Base-by-base conservation (phyloP, 2,888 invertebrate species). In the Agrenia bidenticulata region DNA sequence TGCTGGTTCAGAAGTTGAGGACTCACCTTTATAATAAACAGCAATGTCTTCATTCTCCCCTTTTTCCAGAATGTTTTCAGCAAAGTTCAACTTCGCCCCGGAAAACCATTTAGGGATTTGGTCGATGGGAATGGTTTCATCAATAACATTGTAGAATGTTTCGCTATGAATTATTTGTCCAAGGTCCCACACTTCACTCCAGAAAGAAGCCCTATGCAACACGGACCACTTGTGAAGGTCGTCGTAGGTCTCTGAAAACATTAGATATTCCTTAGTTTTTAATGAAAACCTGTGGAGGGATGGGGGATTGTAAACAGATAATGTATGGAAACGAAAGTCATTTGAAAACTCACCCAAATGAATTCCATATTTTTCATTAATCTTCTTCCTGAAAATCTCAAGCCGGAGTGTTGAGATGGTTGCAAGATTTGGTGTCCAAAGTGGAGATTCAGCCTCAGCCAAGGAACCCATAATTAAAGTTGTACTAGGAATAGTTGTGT, bases 101-200 rank as follows among this genome's bases (percentile, higher is more conserved):
- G 73, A 64, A 74, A 84, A 84, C 84, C 84, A 84, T 70, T 80
- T 79, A 13, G 84, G 83, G 64, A 83, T 79, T 39, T 81, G 79
- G n/a, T 80, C 77, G 51, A 83, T 82, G 11, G 77, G 74, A 63
- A 80, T 79, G 0, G 75, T 24, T 42, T 74, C 70, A 64, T 77
- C 74, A 11, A 77, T 70, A 9, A 76, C 75, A 15, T 42, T 27
- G 4, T 53, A 42, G 54, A 73, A 77, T 1, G 76, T 69, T 24
- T 73, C 67, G 15, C 76, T 76, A 49, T 74, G 70, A 51, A 76
- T 76, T 13, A 77, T 67, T 27, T 74, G 68, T n/a, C 72, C 71
- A 11, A 73, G 74, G 27, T 73, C 61, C 77, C 77, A 77, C 0
- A 77, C 75, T 66, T 77, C 77, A n/a, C 67, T 72, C 77, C 77